These are phyloP conservation scores for Rhea americana DNA, from an alignment of 2,113 vertebrate genomes.

Conservation along the genomic window DNA sequence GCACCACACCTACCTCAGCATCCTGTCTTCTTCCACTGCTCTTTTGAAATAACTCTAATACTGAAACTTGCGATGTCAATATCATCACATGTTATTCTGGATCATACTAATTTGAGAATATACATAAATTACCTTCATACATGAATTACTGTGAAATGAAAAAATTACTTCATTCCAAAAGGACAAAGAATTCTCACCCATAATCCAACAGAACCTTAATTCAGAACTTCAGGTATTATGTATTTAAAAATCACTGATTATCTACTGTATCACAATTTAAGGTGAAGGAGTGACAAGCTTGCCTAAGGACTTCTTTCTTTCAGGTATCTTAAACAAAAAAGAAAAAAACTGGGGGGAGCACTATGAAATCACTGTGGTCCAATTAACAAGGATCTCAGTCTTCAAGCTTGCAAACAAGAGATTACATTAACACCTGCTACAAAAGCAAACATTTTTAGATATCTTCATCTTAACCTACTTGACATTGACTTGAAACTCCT, in stretches of 20 bases:
- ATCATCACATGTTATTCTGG: not conserved
- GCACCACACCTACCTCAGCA: not conserved
- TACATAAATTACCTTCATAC: not conserved
- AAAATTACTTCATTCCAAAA: not conserved
- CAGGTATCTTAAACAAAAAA: not conserved
- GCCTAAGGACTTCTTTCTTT: constrained; percentile 30
- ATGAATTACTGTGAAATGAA: not conserved
- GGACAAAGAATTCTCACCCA: not conserved
- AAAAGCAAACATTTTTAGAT: constrained; percentile 71
- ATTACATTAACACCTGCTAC: constrained; percentile 68
- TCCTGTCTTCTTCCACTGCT: not conserved
- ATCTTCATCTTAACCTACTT: constrained; percentile 72
- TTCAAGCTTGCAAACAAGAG: constrained; percentile 68
- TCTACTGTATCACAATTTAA: not conserved
- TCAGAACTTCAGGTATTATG: not conserved
- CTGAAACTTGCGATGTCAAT: not conserved
- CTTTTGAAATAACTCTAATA: not conserved
- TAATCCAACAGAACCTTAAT: not conserved
- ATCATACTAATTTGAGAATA: not conserved
- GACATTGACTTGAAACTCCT: constrained; percentile 48
- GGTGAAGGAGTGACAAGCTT: not conserved
- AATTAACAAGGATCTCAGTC: constrained; percentile 73
- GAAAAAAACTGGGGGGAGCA: not conserved
- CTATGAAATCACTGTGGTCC: constrained; percentile 64
- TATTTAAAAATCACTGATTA: constrained; percentile 1